Base-by-base conservation (phyloP, 2,113 vertebrate genomes). In the Phrynocephalus versicolor region DNA sequence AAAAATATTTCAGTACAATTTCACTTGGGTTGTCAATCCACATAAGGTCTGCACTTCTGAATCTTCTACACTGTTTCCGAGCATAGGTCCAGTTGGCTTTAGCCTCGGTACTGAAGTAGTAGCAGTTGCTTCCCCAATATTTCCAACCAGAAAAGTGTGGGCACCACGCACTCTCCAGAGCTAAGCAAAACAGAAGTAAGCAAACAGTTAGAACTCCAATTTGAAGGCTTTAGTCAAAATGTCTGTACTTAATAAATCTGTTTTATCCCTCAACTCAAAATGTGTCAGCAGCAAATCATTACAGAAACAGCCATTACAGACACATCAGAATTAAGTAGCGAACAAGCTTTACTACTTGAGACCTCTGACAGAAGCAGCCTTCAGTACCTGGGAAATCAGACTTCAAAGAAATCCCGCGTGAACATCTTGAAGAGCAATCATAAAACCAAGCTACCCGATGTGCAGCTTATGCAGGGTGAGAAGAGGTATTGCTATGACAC, bases 41-140 rank as follows among this genome's bases (percentile, higher is more conserved):
- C 8, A 88, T 2, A 19, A 88, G 79, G 55, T 88, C 87, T 70
- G 87, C 27, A 77, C 51, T 85, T 88, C 72, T 88, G 64, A 81
- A 85, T 81, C 72, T 85, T 79, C 77, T 77, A 51, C 87, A 81
- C 1, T 81, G 39, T 51, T 85, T 75, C 64, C 55, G 62, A 77
- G 87, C 82, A 75, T 77, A 2, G 4, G 13, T 2, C 87, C 87
- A 88, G 18, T 1, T 62, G 82, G 30, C 55, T 51, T 39, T 12
- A 4, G 18, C 12, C 23, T 85, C 72, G 1, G 12, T 3, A 37
- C 87, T 85, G n/a, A 88, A 76, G 62, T 80, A 88, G 27, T 88
- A 88, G 39, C 87, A 88, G 39, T 70, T 60, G 15, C 21, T 27
- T 23, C 13, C 35, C 87, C 87, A 85, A 60, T 88, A 88, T 39